phyloP scores from a whole-genome alignment of 2,888 invertebrate genomes.

The Embidobia sp. region DNA sequence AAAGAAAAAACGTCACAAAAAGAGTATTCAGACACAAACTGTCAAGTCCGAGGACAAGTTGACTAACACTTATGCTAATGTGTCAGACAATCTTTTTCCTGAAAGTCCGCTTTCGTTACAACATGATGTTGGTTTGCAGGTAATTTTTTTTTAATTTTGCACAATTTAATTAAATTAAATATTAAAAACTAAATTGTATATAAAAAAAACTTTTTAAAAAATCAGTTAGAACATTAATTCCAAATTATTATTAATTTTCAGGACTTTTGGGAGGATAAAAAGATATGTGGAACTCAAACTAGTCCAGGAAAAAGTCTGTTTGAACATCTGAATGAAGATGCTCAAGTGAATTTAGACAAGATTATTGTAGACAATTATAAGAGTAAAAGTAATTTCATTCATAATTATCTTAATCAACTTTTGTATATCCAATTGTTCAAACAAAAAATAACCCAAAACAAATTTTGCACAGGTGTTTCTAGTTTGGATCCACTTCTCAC shows the following conservation, averaged over 20 bases:
- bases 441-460: too few relatives aligned
- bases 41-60: constrained; percentile 45
- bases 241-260: constrained; percentile 61
- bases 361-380: constrained; percentile 69
- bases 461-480: constrained; percentile 65
- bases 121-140: constrained; percentile 73
- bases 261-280: constrained; percentile 79
- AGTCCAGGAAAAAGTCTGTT: constrained; percentile 76
- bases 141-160: neutral
- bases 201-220: too few relatives aligned
- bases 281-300: constrained; percentile 80
- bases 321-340: constrained; percentile 74
- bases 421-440: too few relatives aligned
- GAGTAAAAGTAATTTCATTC: constrained; percentile 59
- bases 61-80: constrained; percentile 62
- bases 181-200: neutral
- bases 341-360: constrained; percentile 73
- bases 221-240: too few relatives aligned
- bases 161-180: neutral
- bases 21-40: constrained; percentile 78
- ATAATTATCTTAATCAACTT: neutral
- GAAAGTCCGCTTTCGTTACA: constrained; percentile 76
- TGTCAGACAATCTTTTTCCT: constrained; percentile 73
- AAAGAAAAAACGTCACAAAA: constrained; percentile 70
- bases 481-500: constrained; percentile 78